Evolutionary conservation across 2,888 invertebrate species (phyloP).

Genomic region (Muscina levida): DNA sequence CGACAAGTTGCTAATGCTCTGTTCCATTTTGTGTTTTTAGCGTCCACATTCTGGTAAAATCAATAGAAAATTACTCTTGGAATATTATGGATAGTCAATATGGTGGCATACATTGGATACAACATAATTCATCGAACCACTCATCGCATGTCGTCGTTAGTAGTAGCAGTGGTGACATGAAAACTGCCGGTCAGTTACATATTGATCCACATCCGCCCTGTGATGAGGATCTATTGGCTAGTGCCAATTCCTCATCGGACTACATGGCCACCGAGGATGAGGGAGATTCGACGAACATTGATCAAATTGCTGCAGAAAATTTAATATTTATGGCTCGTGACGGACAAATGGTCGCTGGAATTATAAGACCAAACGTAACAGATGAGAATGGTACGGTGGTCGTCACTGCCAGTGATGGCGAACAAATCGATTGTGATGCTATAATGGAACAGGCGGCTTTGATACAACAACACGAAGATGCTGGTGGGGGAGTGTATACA

Average conservation of each 20-base stretch:
- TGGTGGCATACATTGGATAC: conserved; percentile 77
- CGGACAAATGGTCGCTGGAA: conserved; percentile 76
- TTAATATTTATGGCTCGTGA: conserved; percentile 84
- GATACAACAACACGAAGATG: conserved; percentile 56
- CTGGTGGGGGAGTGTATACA: conserved; percentile 68
- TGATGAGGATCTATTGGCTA: conserved; percentile 72
- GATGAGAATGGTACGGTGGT: conserved; percentile 72
- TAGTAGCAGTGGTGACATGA: conserved; percentile 64
- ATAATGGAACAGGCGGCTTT: conserved; percentile 61
- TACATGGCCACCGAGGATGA: conserved; percentile 63
- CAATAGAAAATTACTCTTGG: conserved; percentile 8
- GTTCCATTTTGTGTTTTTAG: conserved; percentile 30
- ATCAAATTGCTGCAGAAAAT: conserved; percentile 85
- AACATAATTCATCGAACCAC: conserved; percentile 67
- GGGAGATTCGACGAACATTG: conserved; percentile 75
- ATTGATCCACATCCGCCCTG: conserved; percentile 67
- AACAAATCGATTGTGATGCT: conserved; percentile 64
- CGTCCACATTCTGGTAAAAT: not conserved
- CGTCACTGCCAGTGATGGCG: conserved; percentile 71
- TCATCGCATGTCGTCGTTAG: conserved; percentile 40
- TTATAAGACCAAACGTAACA: conserved; percentile 69
- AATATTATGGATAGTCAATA: conserved; percentile 69
- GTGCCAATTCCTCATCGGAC: conserved; percentile 52
- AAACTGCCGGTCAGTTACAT: conserved; percentile 65
- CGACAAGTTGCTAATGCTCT: conserved; percentile 8